Base-by-base conservation (phyloP, 2,888 invertebrate species). In the Eretmocerus hayati region DNA sequence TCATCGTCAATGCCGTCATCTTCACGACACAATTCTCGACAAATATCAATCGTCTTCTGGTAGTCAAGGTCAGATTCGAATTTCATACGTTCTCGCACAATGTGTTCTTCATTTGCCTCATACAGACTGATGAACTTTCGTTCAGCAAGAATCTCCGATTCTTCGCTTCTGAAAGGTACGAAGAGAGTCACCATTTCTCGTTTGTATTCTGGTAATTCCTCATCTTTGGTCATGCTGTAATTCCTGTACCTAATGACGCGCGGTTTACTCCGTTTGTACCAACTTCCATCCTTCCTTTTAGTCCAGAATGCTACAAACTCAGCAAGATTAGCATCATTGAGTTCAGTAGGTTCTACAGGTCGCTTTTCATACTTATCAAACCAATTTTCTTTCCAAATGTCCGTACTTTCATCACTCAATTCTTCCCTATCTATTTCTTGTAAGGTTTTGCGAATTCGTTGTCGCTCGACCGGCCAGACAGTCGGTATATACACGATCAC, bases 381-480 rank as follows among this genome's bases (percentile, higher is more conserved):
- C 58, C 66, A 67, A 58, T 71, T 66, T 48, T 69, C 65, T 49
- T 64, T 71, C 70, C 72, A 72, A 23, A 73, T 56, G 47, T 74
- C 60, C 57, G 55, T 56, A 8, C 50, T 54, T 32, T 57, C 49
- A 26, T n/a, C n/a, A n/a, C n/a, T n/a, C n/a, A 51, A 50, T 44
- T 63, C 61, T 18, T 48, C 5, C 19, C 15, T n/a, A 19, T 43
- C 40, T 21, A 54, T 21, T 61, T 63, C 63, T 59, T 58, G 62
- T 41, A 55, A 55, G 53, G 59, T 65, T 61, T 59, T 68, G 55
- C 51, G 59, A 42, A 62, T 61, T 48, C 65, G 53, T 36, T 62
- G 65, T 42, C 73, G 60, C 53, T 73, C 71, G 35, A 58, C 41
- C 1, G 72, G 72, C 67, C 65, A 52, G 21, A 2, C 18, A 35